Evolutionary conservation across 2,113 vertebrate genomes (phyloP).

Genomic region (Zapus hudsonius): DNA sequence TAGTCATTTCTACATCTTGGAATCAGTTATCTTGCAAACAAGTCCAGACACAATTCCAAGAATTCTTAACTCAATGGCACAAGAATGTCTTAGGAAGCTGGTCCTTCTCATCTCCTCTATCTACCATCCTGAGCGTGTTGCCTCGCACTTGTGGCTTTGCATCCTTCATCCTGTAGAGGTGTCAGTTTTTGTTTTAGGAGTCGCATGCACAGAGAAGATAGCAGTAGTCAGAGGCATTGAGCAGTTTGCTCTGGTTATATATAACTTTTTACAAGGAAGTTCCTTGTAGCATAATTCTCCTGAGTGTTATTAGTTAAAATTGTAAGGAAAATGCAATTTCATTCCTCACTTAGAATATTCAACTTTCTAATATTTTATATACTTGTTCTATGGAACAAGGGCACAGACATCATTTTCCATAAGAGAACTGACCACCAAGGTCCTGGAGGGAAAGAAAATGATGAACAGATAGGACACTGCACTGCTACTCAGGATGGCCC

Average conservation of each 20-base stretch:
- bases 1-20: neutral
- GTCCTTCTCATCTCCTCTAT: neutral
- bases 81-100: neutral
- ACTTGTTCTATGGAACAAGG: no score
- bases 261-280: neutral
- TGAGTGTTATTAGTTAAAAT: conserved; percentile 4
- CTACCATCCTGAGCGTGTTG: neutral
- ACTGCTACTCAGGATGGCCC: neutral
- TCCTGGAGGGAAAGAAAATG: neutral
- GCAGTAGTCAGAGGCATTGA: neutral
- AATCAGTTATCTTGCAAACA: neutral
- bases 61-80: neutral
- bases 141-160: neutral
- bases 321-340: conserved; percentile 31
- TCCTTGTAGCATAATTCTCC: neutral
- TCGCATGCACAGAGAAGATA: neutral
- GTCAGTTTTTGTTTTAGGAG: neutral
- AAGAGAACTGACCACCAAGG: neutral
- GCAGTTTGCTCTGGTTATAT: neutral
- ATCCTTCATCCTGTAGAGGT: neutral
- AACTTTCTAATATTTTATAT: conserved; percentile 33
- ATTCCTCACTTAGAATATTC: neutral
- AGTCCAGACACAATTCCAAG: neutral
- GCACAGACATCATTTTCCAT: neutral
- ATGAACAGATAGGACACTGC: neutral